A percentile compares a stretch with the other conserved stretches of the same genome.
Conservation (phyloP, 2,797 vertebrate species). For the Hafferia zeledoni region DNA sequence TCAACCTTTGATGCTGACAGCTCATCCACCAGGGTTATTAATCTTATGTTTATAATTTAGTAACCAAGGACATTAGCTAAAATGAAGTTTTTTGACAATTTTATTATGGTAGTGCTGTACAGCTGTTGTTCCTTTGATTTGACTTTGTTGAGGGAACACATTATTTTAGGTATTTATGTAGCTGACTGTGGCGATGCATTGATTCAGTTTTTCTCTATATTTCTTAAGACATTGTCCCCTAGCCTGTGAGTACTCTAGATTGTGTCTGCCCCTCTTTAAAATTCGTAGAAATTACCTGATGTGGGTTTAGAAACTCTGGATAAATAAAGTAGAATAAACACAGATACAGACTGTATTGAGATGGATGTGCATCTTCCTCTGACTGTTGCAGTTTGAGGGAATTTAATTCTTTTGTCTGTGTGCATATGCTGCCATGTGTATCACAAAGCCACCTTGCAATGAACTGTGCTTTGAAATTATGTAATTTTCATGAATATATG, state of each 20-base stretch:
- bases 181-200: neutral
- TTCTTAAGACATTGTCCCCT: neutral
- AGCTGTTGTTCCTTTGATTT: neutral
- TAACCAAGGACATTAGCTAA: neutral
- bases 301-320: neutral
- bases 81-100: neutral
- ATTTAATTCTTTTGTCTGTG: neutral
- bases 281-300: neutral
- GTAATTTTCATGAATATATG: neutral
- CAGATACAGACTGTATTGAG: neutral
- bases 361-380: neutral
- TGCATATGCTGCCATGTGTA: neutral
- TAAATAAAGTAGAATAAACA: neutral
- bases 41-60: neutral
- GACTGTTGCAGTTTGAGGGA: neutral
- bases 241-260: neutral
- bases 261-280: neutral
- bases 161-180: neutral
- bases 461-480: neutral
- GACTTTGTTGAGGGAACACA: neutral
- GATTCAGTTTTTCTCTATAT: neutral
- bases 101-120: neutral
- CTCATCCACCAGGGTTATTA: neutral
- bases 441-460: neutral
- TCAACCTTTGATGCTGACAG: neutral